Conservation (phyloP, 2,797 vertebrate species). For the Tolypeutes matacus region DNA sequence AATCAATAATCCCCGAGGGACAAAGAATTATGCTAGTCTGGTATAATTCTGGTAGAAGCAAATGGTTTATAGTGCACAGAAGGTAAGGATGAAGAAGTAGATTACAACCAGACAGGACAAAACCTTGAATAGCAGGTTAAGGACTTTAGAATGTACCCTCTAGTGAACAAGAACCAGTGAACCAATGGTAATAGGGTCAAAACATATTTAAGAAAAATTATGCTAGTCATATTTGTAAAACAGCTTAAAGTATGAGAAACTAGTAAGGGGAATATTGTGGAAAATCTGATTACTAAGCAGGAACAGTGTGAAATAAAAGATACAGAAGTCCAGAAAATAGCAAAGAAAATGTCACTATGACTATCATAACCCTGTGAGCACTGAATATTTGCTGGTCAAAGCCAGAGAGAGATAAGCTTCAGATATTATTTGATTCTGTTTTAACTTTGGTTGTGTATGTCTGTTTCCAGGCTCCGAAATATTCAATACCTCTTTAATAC, state of each 20-base stretch:
- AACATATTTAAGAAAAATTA: neutral
- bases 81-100: neutral
- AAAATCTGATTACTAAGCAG: neutral
- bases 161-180: neutral
- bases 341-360: neutral
- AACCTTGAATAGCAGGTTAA: neutral
- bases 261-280: neutral
- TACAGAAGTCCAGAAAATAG: neutral
- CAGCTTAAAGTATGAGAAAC: neutral
- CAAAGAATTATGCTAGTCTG: neutral
- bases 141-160: slow-evolving; percentile 3
- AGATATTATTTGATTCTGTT: neutral
- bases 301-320: neutral
- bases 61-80: neutral
- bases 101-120: neutral
- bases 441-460: slow-evolving; percentile 52
- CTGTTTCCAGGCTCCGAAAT: slow-evolving; percentile 92
- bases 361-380: neutral
- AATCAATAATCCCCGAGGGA: neutral
- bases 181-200: neutral
- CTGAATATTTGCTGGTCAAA: neutral
- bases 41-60: neutral
- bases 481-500: slow-evolving; percentile 97
- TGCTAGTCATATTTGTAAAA: neutral
- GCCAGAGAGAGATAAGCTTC: neutral